Evolutionary conservation across 2,113 vertebrate genomes (phyloP), one percentile per base, ranked within the genome.

Genomic region (Pterocles orientalis): DNA sequence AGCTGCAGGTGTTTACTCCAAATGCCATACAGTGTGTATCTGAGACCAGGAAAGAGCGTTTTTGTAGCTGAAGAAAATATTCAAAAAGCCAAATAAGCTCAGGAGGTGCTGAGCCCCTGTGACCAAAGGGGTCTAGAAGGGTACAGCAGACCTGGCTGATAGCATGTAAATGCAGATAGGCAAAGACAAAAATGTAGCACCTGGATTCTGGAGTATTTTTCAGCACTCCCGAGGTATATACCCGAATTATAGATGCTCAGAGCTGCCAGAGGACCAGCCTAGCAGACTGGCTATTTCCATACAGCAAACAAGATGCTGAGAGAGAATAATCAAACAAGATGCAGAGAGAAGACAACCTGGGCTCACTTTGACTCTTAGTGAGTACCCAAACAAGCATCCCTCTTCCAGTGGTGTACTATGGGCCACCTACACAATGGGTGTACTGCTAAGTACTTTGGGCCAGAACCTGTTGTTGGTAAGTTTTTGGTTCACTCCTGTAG

Each of bases 1-100:
- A 94, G 31, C 77, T 92, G 90, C 88, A 93, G 80, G 36, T 91
- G 54, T 91, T 96, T 89, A 79, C 21, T 90, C 69, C 69, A 86
- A 94, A 94, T 96, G 77, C 20, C 14, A 14, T 33, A 36, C 31
- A 83, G 16, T 14, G 20, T 45, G 41, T 60, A 13, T 90, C 18
- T 86, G 64, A 65, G 57, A 57, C 19, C 17, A 79, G 39, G 53
- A 86, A 86, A 78, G 48, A 57, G 9, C 9, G 18, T 57, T 90
- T 88, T 54, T 6, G 2, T 51, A 83, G 43, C 26, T 88, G 72
- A 88, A 62, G 43, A 90, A 90, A 81, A 68, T 81, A 53, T 9
- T 92, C 4, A 60, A 51, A 78, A 75, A 88, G 13, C 23, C 33
- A 88, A 73, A 68, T 69, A 10, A 78, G 17, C 26, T 14, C 14